Base-by-base conservation (phyloP, 2,888 invertebrate species). In the Caenorhabditis angaria region DNA sequence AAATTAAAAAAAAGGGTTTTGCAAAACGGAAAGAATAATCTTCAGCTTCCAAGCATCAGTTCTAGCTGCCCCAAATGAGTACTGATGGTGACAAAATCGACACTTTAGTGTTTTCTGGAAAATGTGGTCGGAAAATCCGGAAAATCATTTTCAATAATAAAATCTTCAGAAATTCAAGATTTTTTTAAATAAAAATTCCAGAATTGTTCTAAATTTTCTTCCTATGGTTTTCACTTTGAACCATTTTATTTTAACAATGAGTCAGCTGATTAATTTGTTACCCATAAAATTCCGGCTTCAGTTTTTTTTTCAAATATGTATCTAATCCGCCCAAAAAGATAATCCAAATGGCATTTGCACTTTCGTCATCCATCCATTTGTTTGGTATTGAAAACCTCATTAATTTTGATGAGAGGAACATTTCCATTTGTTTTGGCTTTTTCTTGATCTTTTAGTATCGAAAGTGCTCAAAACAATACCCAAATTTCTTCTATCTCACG, bases 291-390 rank as follows among this genome's bases (percentile, higher is more conserved):
- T 14, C 5, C 14, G 6, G 10, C 8, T 41, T 14, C 41, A 32
- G 12, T 12, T 8, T 32, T 41, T 5, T 41, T 41, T 41, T 14
- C 5, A 18, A 41, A n/a, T n/a, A n/a, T 41, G 41, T 14, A 14
- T 41, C 41, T 41, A 41, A 41, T 41, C 41, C 41, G 10, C 41
- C 41, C 32, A 32, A 32, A 41, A 41, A 41, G 41, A 41, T 41
- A 41, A 41, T 41, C 41, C 41, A 41, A 41, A 41, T 41, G 18
- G 41, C 41, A 41, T 41, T 41, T 41, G 41, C 41, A 41, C 41
- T 41, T 41, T 14, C 41, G 5, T 14, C 41, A 41, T 41, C n/a
- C n/a, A n/a, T 41, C 18, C 18, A 5, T 32, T 41, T 41, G 10
- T 41, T 41, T 41, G 41, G 41, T 41, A 41, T 41, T 12, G 18